Evolutionary conservation across 2,113 vertebrate genomes (phyloP).

Genomic region (Tiliqua scincoides): DNA sequence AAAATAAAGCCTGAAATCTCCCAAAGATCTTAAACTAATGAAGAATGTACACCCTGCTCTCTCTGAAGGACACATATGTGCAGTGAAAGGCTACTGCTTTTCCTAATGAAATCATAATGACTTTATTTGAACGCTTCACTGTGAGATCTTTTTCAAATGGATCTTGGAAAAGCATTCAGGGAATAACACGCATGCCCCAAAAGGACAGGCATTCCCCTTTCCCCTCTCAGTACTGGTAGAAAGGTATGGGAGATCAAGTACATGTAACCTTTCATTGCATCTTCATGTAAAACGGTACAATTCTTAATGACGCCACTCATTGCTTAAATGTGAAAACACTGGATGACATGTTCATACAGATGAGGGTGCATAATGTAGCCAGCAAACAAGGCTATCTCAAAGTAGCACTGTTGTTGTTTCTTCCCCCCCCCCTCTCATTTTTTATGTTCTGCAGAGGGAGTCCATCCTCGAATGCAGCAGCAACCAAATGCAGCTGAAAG

Average conservation of each 20-base stretch:
- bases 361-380: background rate
- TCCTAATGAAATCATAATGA: background rate
- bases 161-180: background rate
- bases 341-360: background rate
- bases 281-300: background rate
- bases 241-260: background rate
- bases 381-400: background rate
- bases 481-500: background rate
- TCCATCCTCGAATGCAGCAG: slow-evolving; percentile 5
- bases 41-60: background rate
- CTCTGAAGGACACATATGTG: background rate
- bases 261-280: background rate
- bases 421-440: background rate
- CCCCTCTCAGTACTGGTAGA: background rate
- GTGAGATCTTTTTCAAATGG: slow-evolving; percentile 8
- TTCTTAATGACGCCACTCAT: background rate
- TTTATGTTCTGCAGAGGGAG: background rate
- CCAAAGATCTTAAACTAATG: background rate
- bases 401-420: background rate
- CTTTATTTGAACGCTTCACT: background rate
- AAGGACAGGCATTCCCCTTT: background rate
- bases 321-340: background rate
- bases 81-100: background rate
- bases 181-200: slow-evolving; percentile 20
- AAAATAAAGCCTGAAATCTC: background rate